Base-by-base conservation (phyloP, 2,797 vertebrate genomes). In the Paratrypauchen microcephalus region DNA sequence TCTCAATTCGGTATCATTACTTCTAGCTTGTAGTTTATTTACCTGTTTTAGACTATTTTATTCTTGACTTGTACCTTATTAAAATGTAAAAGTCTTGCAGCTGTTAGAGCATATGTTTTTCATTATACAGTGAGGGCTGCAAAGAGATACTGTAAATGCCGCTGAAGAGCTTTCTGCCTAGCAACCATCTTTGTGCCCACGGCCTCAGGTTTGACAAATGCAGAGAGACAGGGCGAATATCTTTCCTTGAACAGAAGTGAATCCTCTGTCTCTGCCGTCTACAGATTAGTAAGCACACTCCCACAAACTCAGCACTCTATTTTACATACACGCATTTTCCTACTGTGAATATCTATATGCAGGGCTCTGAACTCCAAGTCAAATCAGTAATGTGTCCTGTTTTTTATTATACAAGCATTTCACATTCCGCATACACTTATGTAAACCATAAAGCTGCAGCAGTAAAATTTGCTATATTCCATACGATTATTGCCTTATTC, bases 131-230 rank as follows among this genome's bases (percentile, higher is more conserved):
- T 47, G 18, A 61, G 39, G 30, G n/a, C 65, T 55, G 30, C 50
- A 50, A 63, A 58, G 47, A 60, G n/a, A 32, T 72, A 18, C 15
- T 15, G 48, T 70, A 55, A 71, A 61, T 68, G 26, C 50, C 48
- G 11, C 48, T 47, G 13, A 76, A 64, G 72, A 52, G 26, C 57
- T 55, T 78, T 81, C 57, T 77, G 71, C 75, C 71, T 63, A 66
- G 72, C 78, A 78, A 75, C 57, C 0, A 57, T 68, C 74, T 69
- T 39, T 65, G 6, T 59, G 18, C 60, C 54, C 80, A 79, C n/a
- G 15, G 67, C 68, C 62, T 69, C 61, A 65, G 70, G 72, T 82
- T 54, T 81, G 80, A 87, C 69, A 78, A 83, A 88, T 69, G 65
- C 75, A 74, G 64, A 68, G 39, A 76, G 84, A 72, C 80, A 85